Conservation (phyloP, 2,113 vertebrate genomes). For the Neoarius graeffei region DNA sequence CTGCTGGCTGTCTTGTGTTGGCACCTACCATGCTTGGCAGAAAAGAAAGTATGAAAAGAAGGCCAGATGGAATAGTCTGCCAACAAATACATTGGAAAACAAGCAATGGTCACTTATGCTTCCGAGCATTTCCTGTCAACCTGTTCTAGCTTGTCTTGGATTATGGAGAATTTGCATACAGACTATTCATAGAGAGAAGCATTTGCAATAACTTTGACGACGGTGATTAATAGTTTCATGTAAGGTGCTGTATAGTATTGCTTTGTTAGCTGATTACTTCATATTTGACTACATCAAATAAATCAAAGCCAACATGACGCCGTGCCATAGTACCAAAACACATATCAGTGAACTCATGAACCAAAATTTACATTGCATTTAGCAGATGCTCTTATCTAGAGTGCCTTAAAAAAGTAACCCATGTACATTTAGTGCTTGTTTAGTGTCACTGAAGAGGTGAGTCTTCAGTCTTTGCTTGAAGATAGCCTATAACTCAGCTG, state of each 20-base stretch:
- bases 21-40: not conserved
- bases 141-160: not conserved
- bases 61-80: not conserved
- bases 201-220: not conserved
- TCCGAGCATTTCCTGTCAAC: constrained; percentile 1
- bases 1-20: not conserved
- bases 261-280: not conserved
- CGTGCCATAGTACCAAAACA: not conserved
- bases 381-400: not conserved
- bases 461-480: not conserved
- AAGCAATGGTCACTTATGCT: not conserved
- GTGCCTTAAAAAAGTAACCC: not conserved
- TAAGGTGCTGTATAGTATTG: not conserved
- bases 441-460: not conserved
- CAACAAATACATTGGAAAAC: not conserved
- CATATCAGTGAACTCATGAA: not conserved
- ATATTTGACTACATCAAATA: constrained; percentile 10
- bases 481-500: not conserved
- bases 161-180: not conserved
- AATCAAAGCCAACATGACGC: not conserved
- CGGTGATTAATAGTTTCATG: not conserved
- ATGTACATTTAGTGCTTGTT: not conserved
- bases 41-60: not conserved
- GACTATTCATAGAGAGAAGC: not conserved
- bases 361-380: not conserved